A percentile compares a stretch with the other conserved stretches of the same genome.
Conservation (phyloP, 92 coral and sea anemone genomes). For the Porites evermanni region DNA sequence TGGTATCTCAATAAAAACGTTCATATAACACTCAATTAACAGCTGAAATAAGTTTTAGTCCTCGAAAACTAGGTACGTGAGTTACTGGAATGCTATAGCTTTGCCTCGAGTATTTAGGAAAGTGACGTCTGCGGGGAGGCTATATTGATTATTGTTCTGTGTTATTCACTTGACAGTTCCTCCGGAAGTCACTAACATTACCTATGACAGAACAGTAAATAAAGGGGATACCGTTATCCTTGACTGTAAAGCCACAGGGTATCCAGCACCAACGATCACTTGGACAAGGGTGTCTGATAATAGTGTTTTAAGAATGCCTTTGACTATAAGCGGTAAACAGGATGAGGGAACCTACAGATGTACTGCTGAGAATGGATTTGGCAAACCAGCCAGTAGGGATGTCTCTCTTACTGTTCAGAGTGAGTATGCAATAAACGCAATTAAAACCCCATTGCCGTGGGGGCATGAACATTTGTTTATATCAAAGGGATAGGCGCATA, state of each 20-base stretch:
- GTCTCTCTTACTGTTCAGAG: background rate
- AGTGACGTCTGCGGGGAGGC: too few species aligned
- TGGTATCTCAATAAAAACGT: too few species aligned
- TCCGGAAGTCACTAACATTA: slow-evolving; percentile 30
- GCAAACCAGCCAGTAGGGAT: background rate
- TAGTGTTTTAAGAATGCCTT: background rate
- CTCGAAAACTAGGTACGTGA: too few species aligned
- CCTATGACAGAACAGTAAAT: background rate
- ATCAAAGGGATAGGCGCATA: too few species aligned
- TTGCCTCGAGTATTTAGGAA: too few species aligned
- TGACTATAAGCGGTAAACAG: slow-evolving; percentile 1
- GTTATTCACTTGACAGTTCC: background rate
- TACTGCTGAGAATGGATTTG: background rate
- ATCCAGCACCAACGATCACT: slow-evolving; percentile 34
- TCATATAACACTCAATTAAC: too few species aligned
- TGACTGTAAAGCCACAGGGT: slow-evolving; percentile 50
- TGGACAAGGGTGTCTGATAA: slow-evolving; percentile 21
- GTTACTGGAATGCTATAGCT: too few species aligned
- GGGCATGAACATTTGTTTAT: too few species aligned
- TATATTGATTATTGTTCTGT: background rate
- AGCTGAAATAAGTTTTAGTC: too few species aligned
- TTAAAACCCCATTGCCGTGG: background rate
- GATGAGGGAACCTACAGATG: slow-evolving; percentile 43
- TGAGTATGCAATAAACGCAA: background rate
- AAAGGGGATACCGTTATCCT: slow-evolving; percentile 34